Evolutionary conservation across 2,888 invertebrate species (phyloP), one percentile per base, ranked within the genome.

Genomic region (Caenorhabditis sp.): DNA sequence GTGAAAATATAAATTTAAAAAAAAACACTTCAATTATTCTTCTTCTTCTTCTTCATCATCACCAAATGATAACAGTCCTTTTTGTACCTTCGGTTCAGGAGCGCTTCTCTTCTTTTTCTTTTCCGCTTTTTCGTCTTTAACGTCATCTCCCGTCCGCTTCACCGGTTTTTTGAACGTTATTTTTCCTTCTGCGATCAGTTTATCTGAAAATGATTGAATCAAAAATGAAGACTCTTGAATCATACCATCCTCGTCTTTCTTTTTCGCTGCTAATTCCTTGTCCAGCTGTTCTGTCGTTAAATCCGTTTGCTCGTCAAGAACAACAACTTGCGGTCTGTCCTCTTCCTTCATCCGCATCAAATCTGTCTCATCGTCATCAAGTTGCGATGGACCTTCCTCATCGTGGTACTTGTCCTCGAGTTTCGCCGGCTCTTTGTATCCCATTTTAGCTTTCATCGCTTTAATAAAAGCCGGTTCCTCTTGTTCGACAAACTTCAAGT

Each of bases 151-250:
- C n/a, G 47, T 61, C 24, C 89, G 79, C 82, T 90, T 90, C 47
- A 62, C 74, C 9, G 89, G 89, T 68, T 90, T 90, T 58, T 88
- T 89, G 83, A 90, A 90, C 8, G 84, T 88, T 60, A 90, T 90
- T 61, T 87, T 87, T 18, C 90, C 89, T 22, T 89, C 87, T 3
- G 87, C 87, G 18, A 90, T 90, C 55, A 86, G 84, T 55, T 86
- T 83, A 35, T 84, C 88, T 88, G 62, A 69, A 88, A 80, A 37
- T 28, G 1, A 2, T 15, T 55, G 20, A 47, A 11, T 13, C 11
- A 11, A 62, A 51, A 72, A 11, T 0, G 8, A 2, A 5, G 1
- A 3, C 4, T 11, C 18, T 47, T 11, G 20, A 18, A 35, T 37
- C 40, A 6, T 40, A 87, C 88, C 84, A 77, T 88, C 90, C 50